phyloP scores from a whole-genome alignment of 2,888 invertebrate species.

The Syrista parreyssii region DNA sequence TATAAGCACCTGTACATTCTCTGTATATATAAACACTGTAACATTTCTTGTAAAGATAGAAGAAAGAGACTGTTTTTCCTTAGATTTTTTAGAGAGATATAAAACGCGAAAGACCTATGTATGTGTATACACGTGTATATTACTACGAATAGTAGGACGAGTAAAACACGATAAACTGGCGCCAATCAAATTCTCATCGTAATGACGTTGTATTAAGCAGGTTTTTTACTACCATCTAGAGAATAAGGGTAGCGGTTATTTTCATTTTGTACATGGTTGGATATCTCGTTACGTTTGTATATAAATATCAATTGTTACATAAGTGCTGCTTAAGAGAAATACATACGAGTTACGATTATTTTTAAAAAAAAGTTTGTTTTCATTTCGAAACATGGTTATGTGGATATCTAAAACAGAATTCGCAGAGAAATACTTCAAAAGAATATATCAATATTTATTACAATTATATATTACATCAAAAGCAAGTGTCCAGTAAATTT shows the following conservation, averaged over 20 bases:
- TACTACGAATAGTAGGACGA: constrained; percentile 20
- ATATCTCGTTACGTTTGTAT: constrained; percentile 28
- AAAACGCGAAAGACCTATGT: not conserved
- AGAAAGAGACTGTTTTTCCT: constrained; percentile 10
- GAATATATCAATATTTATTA: not conserved
- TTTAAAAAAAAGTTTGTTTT: constrained; percentile 34
- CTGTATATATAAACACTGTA: constrained; percentile 46
- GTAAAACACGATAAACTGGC: constrained; percentile 3
- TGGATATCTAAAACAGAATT: not conserved
- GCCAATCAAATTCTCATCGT: constrained; percentile 12
- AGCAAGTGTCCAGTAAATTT: not conserved
- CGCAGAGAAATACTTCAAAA: not conserved
- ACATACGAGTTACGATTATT: constrained; percentile 52
- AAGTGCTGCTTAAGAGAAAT: constrained; percentile 45
- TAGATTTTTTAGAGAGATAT: constrained; percentile 7
- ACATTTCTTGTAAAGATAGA: constrained; percentile 38
- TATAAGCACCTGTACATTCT: constrained; percentile 29
- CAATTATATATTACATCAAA: not conserved
- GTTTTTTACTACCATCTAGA: constrained; percentile 44
- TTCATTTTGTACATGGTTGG: constrained; percentile 12
- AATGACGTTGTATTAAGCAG: constrained; percentile 32
- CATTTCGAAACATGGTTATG: not conserved
- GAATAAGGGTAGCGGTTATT: constrained; percentile 43
- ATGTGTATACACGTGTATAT: constrained; percentile 21
- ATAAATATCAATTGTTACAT: constrained; percentile 53